These are phyloP conservation scores for Pectinophora gossypiella DNA, from an alignment of 1,140 invertebrate genomes.

Conservation along the genomic window DNA sequence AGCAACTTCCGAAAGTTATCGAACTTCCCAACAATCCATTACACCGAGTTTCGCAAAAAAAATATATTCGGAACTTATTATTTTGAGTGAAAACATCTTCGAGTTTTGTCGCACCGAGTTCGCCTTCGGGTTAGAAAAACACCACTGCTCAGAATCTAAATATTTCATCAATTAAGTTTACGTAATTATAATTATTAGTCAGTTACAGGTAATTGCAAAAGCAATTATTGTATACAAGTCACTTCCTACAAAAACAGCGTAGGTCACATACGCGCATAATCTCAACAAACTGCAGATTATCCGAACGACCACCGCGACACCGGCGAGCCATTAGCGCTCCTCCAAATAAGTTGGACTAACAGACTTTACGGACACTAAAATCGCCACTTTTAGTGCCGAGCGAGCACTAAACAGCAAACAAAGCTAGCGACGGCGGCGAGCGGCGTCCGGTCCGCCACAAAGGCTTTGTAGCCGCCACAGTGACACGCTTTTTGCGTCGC, in stretches of 20 bases:
- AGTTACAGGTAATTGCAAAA: too few species aligned
- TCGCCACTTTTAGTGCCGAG: slow-evolving; percentile 51
- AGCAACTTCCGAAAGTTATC: slow-evolving; percentile 73
- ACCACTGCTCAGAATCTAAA: too few species aligned
- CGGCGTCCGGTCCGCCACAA: slow-evolving; percentile 69
- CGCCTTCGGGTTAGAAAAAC: too few species aligned
- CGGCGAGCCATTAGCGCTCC: slow-evolving; percentile 16
- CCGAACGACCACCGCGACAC: neutral
- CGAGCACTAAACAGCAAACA: slow-evolving; percentile 62
- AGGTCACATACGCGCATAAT: neutral
- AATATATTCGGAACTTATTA: slow-evolving; percentile 70
- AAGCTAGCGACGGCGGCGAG: slow-evolving; percentile 48
- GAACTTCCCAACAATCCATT: slow-evolving; percentile 73
- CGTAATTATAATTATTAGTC: too few species aligned
- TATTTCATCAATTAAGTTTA: too few species aligned
- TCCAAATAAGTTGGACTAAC: slow-evolving; percentile 28
- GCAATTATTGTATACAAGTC: too few species aligned
- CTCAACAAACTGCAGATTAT: neutral
- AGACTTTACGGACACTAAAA: slow-evolving; percentile 49
- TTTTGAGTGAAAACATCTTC: slow-evolving; percentile 71
- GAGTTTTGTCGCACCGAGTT: slow-evolving; percentile 46
- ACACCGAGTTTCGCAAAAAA: slow-evolving; percentile 72
- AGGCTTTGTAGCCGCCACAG: slow-evolving; percentile 63
- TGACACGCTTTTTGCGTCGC: slow-evolving; percentile 72
- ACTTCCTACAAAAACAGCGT: too few species aligned